phyloP scores from a whole-genome alignment of 2,797 vertebrate genomes.

The Notolepis coatsorum region DNA sequence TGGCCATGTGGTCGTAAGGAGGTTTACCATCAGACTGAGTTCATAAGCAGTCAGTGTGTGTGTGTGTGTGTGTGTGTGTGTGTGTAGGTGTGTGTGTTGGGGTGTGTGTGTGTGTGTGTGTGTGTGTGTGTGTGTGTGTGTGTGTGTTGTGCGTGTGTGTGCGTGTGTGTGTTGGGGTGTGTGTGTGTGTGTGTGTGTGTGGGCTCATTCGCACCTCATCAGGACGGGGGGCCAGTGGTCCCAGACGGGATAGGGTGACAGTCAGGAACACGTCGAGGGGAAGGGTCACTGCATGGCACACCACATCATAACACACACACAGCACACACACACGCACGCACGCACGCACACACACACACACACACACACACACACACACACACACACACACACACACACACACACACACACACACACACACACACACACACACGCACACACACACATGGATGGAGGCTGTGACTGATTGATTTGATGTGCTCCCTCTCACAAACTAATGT shows the following conservation, averaged over 20 bases:
- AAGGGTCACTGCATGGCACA: constrained; percentile 33
- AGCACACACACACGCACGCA: background rate
- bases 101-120: constrained; percentile 29
- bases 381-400: constrained; percentile 1
- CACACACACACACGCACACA: background rate
- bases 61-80: background rate
- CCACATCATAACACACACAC: background rate
- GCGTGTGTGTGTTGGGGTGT: background rate
- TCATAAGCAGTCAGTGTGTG: constrained; percentile 32
- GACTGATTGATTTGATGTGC: background rate
- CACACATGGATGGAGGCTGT: background rate
- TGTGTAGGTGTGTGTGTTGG: background rate
- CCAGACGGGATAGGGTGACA: constrained; percentile 41
- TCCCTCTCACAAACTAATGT: too few species aligned
- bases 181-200: constrained; percentile 32
- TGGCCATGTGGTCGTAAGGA: constrained; percentile 52
- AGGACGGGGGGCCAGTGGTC: constrained; percentile 47
- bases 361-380: background rate
- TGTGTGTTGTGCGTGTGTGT: background rate
- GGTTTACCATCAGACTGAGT: constrained; percentile 56
- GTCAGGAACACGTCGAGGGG: constrained; percentile 26
- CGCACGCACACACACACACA: background rate
- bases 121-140: constrained; percentile 6
- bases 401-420: background rate
- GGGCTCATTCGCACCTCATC: constrained; percentile 67